These are phyloP conservation scores for Odontocerum albicorne DNA, from an alignment of 2,888 invertebrate species.

Conservation along the genomic window DNA sequence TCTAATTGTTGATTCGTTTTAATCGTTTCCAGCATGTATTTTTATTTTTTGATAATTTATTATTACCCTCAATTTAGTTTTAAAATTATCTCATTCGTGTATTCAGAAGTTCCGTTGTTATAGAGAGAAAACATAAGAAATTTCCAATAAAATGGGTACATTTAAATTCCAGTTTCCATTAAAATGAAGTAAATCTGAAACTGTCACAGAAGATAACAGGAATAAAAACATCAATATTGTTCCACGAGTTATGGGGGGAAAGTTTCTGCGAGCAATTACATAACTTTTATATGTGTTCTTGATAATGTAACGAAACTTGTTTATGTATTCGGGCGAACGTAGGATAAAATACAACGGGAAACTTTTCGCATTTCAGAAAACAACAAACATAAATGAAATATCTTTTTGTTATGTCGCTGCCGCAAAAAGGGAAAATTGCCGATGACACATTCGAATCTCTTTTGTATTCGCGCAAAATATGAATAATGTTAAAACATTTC, in stretches of 20 bases:
- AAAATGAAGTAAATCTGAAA: too few species aligned
- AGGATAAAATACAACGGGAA: not conserved
- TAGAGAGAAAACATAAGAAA: too few species aligned
- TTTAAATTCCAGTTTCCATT: too few species aligned
- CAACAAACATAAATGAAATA: conserved; percentile 14
- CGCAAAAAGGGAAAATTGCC: not conserved
- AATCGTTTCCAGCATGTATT: too few species aligned
- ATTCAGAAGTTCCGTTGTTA: too few species aligned
- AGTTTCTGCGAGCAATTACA: conserved; percentile 2
- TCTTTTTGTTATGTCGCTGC: conserved; percentile 4
- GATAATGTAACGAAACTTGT: conserved; percentile 12
- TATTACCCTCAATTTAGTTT: too few species aligned
- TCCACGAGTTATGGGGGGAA: conserved; percentile 10
- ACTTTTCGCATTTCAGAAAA: conserved; percentile 11
- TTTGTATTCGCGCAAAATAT: conserved; percentile 2
- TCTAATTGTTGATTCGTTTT: too few species aligned
- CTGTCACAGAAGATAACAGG: too few species aligned
- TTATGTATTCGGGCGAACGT: conserved; percentile 9
- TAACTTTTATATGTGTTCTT: conserved; percentile 10
- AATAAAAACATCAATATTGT: too few species aligned
- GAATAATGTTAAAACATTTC: not conserved
- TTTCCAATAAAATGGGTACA: too few species aligned
- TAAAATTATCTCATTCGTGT: too few species aligned
- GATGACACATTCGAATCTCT: conserved; percentile 5
- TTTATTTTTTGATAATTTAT: too few species aligned